Conservation (phyloP, 2,888 invertebrate genomes). For the Diachrysia chrysitis region DNA sequence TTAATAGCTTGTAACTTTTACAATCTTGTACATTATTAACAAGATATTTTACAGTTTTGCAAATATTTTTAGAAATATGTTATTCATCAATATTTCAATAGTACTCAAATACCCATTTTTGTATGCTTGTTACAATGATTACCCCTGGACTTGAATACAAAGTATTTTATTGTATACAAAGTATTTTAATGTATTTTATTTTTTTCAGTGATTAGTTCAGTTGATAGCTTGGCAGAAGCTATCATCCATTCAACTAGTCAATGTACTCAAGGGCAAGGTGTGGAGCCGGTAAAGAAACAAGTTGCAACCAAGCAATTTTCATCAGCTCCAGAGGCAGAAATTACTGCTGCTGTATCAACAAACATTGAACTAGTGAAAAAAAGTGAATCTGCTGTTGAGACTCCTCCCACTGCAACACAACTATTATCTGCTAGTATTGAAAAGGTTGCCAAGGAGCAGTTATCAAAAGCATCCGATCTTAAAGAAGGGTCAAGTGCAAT, state of each 20-base stretch:
- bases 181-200: conserved; percentile 30
- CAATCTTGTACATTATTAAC: too few relatives aligned
- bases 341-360: conserved; percentile 55
- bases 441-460: conserved; percentile 79
- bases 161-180: too few relatives aligned
- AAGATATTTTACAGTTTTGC: too few relatives aligned
- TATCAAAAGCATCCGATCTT: conserved; percentile 61
- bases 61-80: too few relatives aligned
- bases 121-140: too few relatives aligned
- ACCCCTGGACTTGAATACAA: too few relatives aligned
- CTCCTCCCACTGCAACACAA: conserved; percentile 78
- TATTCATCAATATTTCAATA: too few relatives aligned
- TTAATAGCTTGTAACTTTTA: too few relatives aligned
- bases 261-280: conserved; percentile 69
- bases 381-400: conserved; percentile 68
- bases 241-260: conserved; percentile 84
- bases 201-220: conserved; percentile 83
- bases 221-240: conserved; percentile 81
- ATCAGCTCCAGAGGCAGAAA: conserved; percentile 65
- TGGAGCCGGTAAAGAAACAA: conserved; percentile 68
- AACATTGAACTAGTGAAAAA: conserved; percentile 68
- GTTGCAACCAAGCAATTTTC: conserved; percentile 60
- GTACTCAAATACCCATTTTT: too few relatives aligned
- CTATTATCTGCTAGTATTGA: conserved; percentile 83
- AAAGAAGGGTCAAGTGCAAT: conserved; percentile 78